These are phyloP conservation scores for Eulemur mongoz DNA, from an alignment of 2,797 vertebrate genomes.

Conservation along the genomic window DNA sequence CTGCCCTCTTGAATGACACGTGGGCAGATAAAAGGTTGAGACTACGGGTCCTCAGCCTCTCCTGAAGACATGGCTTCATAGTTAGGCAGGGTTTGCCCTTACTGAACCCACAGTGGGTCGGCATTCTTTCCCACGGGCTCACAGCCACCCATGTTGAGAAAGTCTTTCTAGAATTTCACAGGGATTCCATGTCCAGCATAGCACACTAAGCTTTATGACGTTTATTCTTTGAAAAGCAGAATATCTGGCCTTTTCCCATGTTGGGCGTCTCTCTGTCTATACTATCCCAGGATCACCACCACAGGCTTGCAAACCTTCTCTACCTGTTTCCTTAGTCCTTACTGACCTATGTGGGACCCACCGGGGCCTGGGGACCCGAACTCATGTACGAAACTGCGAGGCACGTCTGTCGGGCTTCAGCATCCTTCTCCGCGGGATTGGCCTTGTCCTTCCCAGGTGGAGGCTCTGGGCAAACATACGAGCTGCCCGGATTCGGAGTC, in stretches of 20 bases:
- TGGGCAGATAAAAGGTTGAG: too few species aligned
- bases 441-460: background rate
- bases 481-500: background rate
- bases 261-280: background rate
- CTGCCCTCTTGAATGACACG: background rate
- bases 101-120: background rate
- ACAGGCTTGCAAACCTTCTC: too few species aligned
- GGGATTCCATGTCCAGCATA: background rate
- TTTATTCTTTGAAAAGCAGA: background rate
- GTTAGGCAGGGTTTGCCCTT: background rate
- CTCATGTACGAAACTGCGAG: accelerated
- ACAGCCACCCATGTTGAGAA: background rate
- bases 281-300: background rate
- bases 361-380: background rate
- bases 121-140: background rate
- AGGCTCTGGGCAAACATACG: background rate
- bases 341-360: background rate
- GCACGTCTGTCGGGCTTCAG: accelerated
- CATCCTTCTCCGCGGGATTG: background rate
- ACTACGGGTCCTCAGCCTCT: background rate
- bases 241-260: background rate
- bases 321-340: background rate
- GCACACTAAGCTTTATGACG: background rate
- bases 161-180: background rate
- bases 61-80: background rate